A percentile compares a stretch with the other conserved stretches of the same genome.
Evolutionary conservation across 2,113 vertebrate genomes (phyloP).

Genomic region (Melanostigma gelatinosum): DNA sequence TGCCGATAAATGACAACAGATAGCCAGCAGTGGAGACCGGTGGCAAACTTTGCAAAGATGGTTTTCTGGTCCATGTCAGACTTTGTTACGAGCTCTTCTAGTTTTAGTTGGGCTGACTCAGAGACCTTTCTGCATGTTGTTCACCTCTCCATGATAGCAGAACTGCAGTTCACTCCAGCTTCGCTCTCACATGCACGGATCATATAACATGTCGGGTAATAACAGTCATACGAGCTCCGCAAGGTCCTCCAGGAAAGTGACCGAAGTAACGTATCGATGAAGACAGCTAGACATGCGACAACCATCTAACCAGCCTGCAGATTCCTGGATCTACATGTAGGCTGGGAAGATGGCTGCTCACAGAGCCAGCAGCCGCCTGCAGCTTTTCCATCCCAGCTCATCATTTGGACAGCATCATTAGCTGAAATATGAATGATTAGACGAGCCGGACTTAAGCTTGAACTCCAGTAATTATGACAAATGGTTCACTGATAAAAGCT

Average conservation of each 20-base stretch:
- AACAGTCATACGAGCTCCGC: not conserved
- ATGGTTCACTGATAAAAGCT: too few relatives aligned
- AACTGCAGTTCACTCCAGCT: too few relatives aligned
- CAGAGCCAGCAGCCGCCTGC: conserved; percentile 79
- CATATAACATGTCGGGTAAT: not conserved
- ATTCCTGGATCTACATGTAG: conserved; percentile 95
- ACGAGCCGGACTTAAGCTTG: not conserved
- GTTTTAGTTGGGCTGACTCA: too few relatives aligned
- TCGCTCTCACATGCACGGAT: too few relatives aligned
- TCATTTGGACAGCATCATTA: not conserved
- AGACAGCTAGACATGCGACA: conserved; percentile 89
- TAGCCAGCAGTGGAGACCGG: too few relatives aligned
- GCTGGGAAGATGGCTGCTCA: conserved; percentile 97
- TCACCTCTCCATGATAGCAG: too few relatives aligned
- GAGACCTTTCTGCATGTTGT: too few relatives aligned
- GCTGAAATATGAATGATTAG: not conserved
- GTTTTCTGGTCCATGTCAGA: too few relatives aligned
- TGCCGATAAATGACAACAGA: too few relatives aligned
- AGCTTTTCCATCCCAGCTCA: conserved; percentile 8
- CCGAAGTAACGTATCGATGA: conserved; percentile 49
- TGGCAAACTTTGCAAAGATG: too few relatives aligned
- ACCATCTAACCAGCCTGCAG: conserved; percentile 99
- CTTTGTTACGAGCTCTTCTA: too few relatives aligned
- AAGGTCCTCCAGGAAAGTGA: not conserved
- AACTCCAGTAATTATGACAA: too few relatives aligned